Evolutionary conservation across 30 jellyfish, hydroid and myxozoan species (phyloP), one percentile per base, ranked within the genome.

Genomic region (Pelagia noctiluca): DNA sequence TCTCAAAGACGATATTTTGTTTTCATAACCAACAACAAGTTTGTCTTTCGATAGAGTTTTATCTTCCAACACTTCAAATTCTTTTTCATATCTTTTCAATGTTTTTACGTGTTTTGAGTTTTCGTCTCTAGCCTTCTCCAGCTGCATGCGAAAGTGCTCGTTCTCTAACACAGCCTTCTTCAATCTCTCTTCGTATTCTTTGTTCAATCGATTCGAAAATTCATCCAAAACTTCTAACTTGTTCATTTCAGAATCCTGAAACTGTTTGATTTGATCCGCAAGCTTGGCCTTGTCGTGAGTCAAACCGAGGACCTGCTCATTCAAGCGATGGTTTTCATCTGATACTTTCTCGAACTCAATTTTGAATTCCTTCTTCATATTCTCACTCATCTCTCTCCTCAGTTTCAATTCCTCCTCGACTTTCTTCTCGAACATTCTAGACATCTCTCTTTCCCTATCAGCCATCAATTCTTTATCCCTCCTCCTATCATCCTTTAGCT

Each of bases 131-230:
- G 82, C 49, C 60, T 64, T 76, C 25, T 83, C 73, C 13, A 78
- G 25, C 38, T 81, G 46, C 1, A 49, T 67, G 32, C 62, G 57
- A 50, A 94, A 68, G 34, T 42, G 68, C 16, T 94, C 99, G 71
- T 74, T 87, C 70, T 88, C 94, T 48, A 83, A 34, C 4, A 84
- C 83, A 4, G 94, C 13, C 25, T 47, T 76, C 65, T 84, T 85
- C 52, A 94, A 42, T 33, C 93, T 77, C n/a, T 48, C 88, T 42
- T 94, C 97, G 76, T 94, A 94, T 53, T 94, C 99, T 22, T 78
- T 69, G 25, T 88, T 87, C 32, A 78, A 47, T 37, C 85, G 73
- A 24, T 36, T 71, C 28, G 88, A 35, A 63, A 57, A 73, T 33
- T 94, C 89, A 50, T 79, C 66, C 63, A 72, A 50, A 36, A 77